Evolutionary conservation across 2,113 vertebrate genomes (phyloP).

Genomic region (Ceratotherium simum): DNA sequence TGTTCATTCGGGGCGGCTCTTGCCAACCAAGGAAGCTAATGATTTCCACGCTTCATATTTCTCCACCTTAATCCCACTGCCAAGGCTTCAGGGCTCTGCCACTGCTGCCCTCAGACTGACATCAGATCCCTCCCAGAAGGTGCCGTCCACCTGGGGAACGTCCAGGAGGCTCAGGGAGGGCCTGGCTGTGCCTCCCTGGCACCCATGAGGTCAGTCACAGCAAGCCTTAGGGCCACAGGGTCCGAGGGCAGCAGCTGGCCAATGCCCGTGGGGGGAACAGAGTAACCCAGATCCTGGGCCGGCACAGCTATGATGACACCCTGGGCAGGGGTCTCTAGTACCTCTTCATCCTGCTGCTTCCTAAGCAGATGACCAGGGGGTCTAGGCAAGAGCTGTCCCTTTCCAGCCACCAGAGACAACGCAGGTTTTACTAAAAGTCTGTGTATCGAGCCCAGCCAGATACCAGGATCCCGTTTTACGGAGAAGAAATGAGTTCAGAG

Average conservation of each 20-base stretch:
- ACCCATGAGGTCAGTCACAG: not conserved
- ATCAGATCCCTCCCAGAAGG: slow-evolving; percentile 34
- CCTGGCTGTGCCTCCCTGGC: not conserved
- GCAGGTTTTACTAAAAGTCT: not conserved
- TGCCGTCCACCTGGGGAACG: not conserved
- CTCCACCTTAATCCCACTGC: slow-evolving; percentile 76
- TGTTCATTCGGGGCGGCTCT: slow-evolving; percentile 62
- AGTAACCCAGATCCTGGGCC: not conserved
- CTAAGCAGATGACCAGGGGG: not conserved
- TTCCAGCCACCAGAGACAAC: not conserved
- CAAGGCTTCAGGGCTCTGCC: slow-evolving; percentile 48
- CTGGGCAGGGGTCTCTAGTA: not conserved
- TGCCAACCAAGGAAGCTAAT: slow-evolving; percentile 76
- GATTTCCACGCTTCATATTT: slow-evolving; percentile 77
- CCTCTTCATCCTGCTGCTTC: not conserved
- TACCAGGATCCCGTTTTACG: not conserved
- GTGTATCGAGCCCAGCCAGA: not conserved
- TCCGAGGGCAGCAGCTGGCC: not conserved
- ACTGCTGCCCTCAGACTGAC: slow-evolving; percentile 35
- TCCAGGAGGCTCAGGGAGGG: not conserved
- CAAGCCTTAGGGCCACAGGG: not conserved
- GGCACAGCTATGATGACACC: not conserved
- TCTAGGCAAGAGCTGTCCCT: not conserved
- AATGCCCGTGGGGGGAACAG: no score
- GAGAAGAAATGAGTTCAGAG: not conserved